A percentile compares a stretch with the other conserved stretches of the same genome.
Conservation (phyloP, 2,113 vertebrate species). For the Callipepla squamata region DNA sequence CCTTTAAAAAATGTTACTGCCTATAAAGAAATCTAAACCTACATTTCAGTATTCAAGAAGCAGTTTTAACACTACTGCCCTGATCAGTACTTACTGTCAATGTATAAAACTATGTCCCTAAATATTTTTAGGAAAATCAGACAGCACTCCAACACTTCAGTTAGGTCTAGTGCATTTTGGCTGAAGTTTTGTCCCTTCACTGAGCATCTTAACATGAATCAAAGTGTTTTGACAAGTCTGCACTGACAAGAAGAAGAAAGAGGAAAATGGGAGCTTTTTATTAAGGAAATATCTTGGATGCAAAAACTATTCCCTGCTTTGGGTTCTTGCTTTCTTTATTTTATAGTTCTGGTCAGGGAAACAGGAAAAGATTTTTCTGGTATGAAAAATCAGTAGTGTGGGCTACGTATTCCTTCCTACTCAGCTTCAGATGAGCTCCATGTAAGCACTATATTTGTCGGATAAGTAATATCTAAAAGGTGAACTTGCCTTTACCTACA, state of each 20-base stretch:
- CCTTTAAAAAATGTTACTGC: background rate
- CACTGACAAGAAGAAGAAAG: background rate
- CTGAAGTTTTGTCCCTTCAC: background rate
- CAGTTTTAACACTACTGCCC: background rate
- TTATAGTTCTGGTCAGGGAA: background rate
- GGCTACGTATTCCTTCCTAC: background rate
- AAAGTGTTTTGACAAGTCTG: background rate
- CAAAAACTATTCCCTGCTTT: background rate
- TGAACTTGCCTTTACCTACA: background rate
- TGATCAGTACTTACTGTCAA: background rate
- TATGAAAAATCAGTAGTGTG: background rate
- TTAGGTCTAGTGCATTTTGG: background rate
- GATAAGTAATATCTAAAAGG: background rate
- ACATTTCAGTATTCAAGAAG: background rate
- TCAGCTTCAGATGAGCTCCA: background rate
- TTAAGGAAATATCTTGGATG: background rate
- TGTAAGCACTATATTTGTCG: background rate
- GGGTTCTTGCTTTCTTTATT: background rate
- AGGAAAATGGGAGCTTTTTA: background rate
- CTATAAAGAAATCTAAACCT: background rate
- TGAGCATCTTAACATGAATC: background rate
- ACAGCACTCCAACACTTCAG: rapidly evolving
- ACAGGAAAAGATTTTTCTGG: background rate
- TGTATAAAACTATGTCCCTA: background rate
- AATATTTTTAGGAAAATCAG: background rate